Percentiles rank a stretch among this genome's conserved stretches.
Conservation (phyloP, 2,113 vertebrate genomes). For the Paratilapia polleni region DNA sequence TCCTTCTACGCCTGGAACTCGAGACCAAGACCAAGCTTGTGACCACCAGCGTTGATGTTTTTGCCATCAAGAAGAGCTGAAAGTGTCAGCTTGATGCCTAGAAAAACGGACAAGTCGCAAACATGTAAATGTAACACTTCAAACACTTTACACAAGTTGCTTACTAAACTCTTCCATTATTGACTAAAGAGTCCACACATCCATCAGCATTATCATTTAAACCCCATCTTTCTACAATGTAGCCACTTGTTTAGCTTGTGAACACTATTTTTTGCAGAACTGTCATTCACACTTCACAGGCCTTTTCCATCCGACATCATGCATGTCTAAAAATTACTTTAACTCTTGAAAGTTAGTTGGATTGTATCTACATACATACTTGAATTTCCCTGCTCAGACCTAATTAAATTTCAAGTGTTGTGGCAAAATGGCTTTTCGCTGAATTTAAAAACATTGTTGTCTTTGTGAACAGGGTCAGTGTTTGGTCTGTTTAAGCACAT, state of each 20-base stretch:
- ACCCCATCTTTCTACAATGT: too few species aligned
- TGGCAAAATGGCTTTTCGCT: too few species aligned
- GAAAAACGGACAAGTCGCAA: background rate
- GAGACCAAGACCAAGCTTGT: constrained; percentile 95
- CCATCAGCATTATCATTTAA: too few species aligned
- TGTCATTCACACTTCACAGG: background rate
- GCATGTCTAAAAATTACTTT: background rate
- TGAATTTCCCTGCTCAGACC: background rate
- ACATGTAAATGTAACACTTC: background rate
- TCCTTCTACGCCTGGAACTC: constrained; percentile 94
- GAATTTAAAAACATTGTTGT: too few species aligned
- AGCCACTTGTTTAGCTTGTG: background rate
- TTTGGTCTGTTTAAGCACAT: background rate
- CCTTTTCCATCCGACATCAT: background rate
- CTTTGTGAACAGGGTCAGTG: background rate
- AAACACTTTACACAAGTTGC: background rate
- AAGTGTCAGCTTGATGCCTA: constrained; percentile 95
- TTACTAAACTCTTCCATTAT: background rate
- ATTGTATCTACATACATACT: background rate
- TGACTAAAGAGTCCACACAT: too few species aligned
- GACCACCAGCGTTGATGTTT: constrained; percentile 94
- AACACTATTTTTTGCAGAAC: background rate
- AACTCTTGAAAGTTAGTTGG: background rate
- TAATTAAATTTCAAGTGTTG: background rate
- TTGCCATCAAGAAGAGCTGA: constrained; percentile 97